Percentiles rank a stretch among this genome's conserved stretches.
Conservation (phyloP, 2,113 vertebrate species). For the Bombycilla garrulus region DNA sequence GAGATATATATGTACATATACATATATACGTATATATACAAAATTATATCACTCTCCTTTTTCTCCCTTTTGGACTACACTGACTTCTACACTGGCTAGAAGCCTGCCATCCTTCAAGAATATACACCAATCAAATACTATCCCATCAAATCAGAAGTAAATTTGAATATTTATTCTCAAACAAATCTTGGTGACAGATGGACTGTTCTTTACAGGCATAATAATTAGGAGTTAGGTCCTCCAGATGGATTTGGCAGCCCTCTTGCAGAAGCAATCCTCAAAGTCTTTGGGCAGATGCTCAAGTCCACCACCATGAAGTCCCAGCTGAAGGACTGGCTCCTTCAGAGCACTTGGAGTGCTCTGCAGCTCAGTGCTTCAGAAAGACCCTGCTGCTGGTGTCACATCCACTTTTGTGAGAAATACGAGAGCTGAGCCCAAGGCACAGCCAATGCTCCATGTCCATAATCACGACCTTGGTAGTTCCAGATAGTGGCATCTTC, state of each 20-base stretch:
- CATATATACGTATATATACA: neutral
- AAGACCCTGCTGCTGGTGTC: neutral
- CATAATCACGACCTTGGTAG: neutral
- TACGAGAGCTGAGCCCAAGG: neutral
- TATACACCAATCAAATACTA: neutral
- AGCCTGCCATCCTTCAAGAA: neutral
- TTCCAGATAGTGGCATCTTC: neutral
- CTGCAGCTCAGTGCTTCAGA: neutral
- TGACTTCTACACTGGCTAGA: too few species aligned
- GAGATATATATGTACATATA: neutral
- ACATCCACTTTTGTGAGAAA: neutral
- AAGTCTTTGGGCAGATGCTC: neutral
- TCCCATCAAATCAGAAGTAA: neutral
- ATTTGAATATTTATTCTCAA: constrained; percentile 1
- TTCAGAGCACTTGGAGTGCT: neutral
- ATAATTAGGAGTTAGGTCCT: neutral
- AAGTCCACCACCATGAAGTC: neutral
- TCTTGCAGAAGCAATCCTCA: neutral
- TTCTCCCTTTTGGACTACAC: neutral
- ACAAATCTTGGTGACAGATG: constrained; percentile 27
- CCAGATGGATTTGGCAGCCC: neutral
- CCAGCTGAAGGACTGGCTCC: neutral
- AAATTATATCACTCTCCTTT: neutral
- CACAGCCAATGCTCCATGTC: neutral
- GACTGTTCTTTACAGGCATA: neutral